Evolutionary conservation across 2,888 invertebrate genomes (phyloP).

Genomic region (Halocaridina rubra): DNA sequence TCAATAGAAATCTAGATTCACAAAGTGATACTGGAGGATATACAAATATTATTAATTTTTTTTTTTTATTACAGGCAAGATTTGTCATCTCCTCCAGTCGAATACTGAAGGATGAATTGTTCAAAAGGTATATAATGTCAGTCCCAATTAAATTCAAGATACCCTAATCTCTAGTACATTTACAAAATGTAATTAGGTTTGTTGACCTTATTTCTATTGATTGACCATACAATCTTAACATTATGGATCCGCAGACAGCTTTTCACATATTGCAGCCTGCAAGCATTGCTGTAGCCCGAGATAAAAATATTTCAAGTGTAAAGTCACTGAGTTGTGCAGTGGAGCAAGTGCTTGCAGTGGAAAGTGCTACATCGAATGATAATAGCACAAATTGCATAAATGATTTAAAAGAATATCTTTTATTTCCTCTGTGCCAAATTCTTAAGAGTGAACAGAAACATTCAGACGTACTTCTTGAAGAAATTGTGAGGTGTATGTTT

Average conservation of each 20-base stretch:
- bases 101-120: no score
- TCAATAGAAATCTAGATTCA: no score
- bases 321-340: not conserved
- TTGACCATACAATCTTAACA: no score
- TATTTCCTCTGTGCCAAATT: not conserved
- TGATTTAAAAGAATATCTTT: constrained; percentile 16
- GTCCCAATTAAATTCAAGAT: no score
- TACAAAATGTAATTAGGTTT: no score
- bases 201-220: no score
- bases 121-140: no score
- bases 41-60: no score
- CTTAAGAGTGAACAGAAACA: constrained; percentile 9
- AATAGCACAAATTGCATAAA: not conserved
- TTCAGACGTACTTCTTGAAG: constrained; percentile 1
- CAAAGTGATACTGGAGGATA: no score
- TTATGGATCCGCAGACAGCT: constrained; percentile 3
- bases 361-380: not conserved
- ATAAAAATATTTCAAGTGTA: not conserved
- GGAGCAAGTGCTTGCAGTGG: not conserved
- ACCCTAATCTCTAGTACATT: no score
- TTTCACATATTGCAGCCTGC: constrained; percentile 9
- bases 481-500: not conserved
- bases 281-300: constrained; percentile 4
- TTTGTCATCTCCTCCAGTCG: no score
- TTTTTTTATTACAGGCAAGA: no score